Conservation (phyloP, 30 jellyfish, hydroid and myxozoan species). For the Hydractinia symbiolongicarpus region DNA sequence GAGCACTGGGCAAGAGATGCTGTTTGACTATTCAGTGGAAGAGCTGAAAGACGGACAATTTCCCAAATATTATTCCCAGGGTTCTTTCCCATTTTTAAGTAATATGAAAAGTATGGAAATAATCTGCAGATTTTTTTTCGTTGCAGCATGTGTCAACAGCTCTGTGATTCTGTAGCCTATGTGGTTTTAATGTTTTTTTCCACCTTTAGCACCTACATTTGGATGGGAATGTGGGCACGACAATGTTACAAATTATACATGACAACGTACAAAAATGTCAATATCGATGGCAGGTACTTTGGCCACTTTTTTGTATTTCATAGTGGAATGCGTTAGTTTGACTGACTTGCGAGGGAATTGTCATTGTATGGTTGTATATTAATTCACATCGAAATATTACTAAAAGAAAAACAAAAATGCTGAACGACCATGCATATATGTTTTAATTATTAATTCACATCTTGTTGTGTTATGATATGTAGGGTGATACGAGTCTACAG, state of each 20-base stretch:
- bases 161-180: too few relatives aligned
- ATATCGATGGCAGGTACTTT: background rate
- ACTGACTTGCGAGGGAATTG: background rate
- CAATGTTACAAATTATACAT: background rate
- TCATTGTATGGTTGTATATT: background rate
- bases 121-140: too few relatives aligned
- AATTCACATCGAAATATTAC: too few relatives aligned
- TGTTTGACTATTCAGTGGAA: too few relatives aligned
- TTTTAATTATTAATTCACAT: background rate
- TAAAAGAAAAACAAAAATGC: too few relatives aligned
- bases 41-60: too few relatives aligned
- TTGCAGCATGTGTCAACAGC: too few relatives aligned
- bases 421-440: too few relatives aligned
- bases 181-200: background rate
- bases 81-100: too few relatives aligned
- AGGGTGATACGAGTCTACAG: conserved; percentile 5
- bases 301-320: background rate
- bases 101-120: too few relatives aligned
- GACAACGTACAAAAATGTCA: background rate
- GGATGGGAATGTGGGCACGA: conserved; percentile 25
- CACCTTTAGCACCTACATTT: conserved; percentile 15
- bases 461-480: background rate
- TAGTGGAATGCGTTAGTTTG: background rate
- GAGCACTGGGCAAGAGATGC: too few relatives aligned
- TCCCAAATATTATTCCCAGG: too few relatives aligned